Conservation (phyloP, 2,888 invertebrate species). For the Brachylomia viminalis region DNA sequence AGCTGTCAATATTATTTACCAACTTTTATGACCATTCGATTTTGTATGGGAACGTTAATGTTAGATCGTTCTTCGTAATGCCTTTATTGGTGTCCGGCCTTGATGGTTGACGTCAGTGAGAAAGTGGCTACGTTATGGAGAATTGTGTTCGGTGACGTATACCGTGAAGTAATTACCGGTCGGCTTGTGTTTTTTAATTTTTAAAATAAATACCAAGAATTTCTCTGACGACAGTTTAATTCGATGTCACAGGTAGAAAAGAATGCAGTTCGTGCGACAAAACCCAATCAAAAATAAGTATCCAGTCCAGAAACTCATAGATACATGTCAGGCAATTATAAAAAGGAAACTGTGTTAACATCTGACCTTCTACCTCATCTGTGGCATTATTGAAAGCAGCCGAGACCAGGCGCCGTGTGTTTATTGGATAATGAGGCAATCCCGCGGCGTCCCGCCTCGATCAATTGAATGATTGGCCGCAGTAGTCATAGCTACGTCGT, state of each 20-base stretch:
- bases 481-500: slow-evolving; percentile 78
- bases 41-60: slow-evolving; percentile 68
- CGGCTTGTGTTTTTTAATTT: slow-evolving; percentile 35
- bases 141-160: slow-evolving; percentile 57
- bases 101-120: slow-evolving; percentile 67
- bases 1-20: slow-evolving; percentile 67
- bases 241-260: slow-evolving; percentile 24
- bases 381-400: slow-evolving; percentile 70
- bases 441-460: slow-evolving; percentile 79
- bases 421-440: slow-evolving; percentile 86
- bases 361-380: slow-evolving; percentile 64
- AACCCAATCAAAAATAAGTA: not conserved
- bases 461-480: slow-evolving; percentile 84
- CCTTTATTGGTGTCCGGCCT: slow-evolving; percentile 62
- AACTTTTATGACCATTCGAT: slow-evolving; percentile 68
- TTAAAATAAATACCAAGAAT: slow-evolving; percentile 53
- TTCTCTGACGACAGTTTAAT: slow-evolving; percentile 50
- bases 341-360: slow-evolving; percentile 55
- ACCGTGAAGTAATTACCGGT: slow-evolving; percentile 55
- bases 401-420: slow-evolving; percentile 76
- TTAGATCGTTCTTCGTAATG: slow-evolving; percentile 65
- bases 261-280: slow-evolving; percentile 2
- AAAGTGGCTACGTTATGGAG: slow-evolving; percentile 57
- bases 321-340: slow-evolving; percentile 24
- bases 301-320: slow-evolving; percentile 10